Evolutionary conservation across 2,113 vertebrate species (phyloP), one percentile per base, ranked within the genome.

Genomic region (Aspidoscelis tigris): DNA sequence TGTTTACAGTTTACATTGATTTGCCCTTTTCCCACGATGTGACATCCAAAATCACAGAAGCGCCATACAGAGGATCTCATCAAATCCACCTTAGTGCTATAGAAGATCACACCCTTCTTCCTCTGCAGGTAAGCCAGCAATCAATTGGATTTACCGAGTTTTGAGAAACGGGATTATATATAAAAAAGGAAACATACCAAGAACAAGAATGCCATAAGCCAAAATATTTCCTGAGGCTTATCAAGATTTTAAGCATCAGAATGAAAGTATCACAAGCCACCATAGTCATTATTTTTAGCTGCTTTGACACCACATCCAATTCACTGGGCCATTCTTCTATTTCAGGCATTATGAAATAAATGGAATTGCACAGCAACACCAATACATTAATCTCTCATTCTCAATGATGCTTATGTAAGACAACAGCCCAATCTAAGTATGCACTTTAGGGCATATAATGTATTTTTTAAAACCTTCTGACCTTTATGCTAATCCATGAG

Each of bases 91-190:
- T 78, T 24, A 5, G 24, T 10, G 7, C 11, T 64, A 69, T 47
- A 41, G 5, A 70, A 14, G 55, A 64, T 78, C 55, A 44, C 41
- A 39, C 24, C 61, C 66, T 50, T 78, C 71, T 75, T 33, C 69
- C 50, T 78, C 26, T 43, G 69, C 76, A 64, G 53, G 24, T 71
- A 78, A 78, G 55, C 53, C 18, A 71, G 76, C 41, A 64, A 64
- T 64, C 76, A 78, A 64, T 84, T 71, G 70, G 55, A 81, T 81
- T 84, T n/a, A 84, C 68, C 65, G 16, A 66, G 66, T 64, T 39
- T 47, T 78, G 22, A 72, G 69, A 72, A 84, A 81, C 7, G 24
- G 81, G 72, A 82, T 75, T 47, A 69, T 18, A 41, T 33, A 33
- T 33, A 41, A 61, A 4, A 41, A 26, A 83, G 76, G 58, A 14